Evolutionary conservation across 92 coral and sea anemone species (phyloP).

Genomic region (Blastomussa wellsi): DNA sequence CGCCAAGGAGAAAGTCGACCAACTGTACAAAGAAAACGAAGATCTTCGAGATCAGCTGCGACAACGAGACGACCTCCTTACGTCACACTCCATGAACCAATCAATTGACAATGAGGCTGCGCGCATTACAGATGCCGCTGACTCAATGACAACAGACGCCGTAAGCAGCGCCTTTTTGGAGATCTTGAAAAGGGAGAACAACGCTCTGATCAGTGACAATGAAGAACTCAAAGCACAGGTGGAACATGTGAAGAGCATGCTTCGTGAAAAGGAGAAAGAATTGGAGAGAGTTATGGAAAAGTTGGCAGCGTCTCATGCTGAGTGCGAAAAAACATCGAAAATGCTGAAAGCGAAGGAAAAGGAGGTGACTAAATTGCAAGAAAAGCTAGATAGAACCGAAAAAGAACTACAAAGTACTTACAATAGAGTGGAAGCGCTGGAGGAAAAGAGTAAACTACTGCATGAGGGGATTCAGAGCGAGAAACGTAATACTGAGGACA

Average conservation of each 20-base stretch:
- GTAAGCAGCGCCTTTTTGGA: slow-evolving; percentile 52
- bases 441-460: slow-evolving; percentile 1
- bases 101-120: slow-evolving; percentile 20
- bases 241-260: slow-evolving; percentile 67
- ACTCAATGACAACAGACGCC: slow-evolving; percentile 22
- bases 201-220: slow-evolving; percentile 68
- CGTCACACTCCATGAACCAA: slow-evolving; percentile 1
- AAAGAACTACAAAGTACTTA: slow-evolving; percentile 16
- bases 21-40: slow-evolving; percentile 50
- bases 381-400: slow-evolving; percentile 45
- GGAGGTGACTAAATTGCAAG: slow-evolving; percentile 45
- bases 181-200: slow-evolving; percentile 85
- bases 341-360: slow-evolving; percentile 52
- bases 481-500: slow-evolving; percentile 10
- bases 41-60: slow-evolving; percentile 32
- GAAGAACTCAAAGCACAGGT: slow-evolving; percentile 75
- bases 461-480: slow-evolving; percentile 24
- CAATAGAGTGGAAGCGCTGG: not conserved
- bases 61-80: slow-evolving; percentile 34
- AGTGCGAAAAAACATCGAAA: slow-evolving; percentile 41
- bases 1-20: slow-evolving; percentile 31
- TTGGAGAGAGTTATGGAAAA: slow-evolving; percentile 65
- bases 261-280: slow-evolving; percentile 83
- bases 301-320: slow-evolving; percentile 50
- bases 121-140: slow-evolving; percentile 30